Base-by-base conservation (phyloP, 2,888 invertebrate genomes). In the Ochropacha duplaris region DNA sequence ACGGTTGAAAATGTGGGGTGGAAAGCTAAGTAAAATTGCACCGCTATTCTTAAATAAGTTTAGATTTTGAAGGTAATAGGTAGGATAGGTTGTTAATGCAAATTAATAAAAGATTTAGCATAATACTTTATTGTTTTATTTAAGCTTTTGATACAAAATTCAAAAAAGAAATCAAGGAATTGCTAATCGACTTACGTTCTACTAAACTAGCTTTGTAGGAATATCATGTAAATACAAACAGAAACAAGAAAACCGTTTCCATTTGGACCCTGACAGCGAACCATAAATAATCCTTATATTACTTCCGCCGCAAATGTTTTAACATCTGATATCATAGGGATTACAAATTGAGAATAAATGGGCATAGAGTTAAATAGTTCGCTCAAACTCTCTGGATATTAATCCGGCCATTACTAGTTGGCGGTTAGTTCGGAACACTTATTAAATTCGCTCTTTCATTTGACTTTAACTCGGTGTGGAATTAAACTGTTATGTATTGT, bases 361-460 rank as follows among this genome's bases (percentile, higher is more conserved):
- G 52, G 31, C 49, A 57, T 24, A 50, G 59, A 72, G 64, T 71
- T 59, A 59, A 72, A 70, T 61, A 64, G 62, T 62, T 57, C 55
- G 24, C 22, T 22, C 55, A 14, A 49, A 34, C 44, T 44, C 19
- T 19, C 4, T 36, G 36, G 36, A 14, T 34, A 51, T 36, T 51
- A 54, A 61, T 57, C 59, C 70, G 54, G 22, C 54, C 31, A 61
- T 63, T 72, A 64, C 71, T 63, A 72, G 68, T 59, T 61, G 50
- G 59, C 54, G 51, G 59, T 55, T 52, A 65, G 63, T 61, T 66
- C 60, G 58, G 62, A 68, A 58, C 58, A 54, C 58, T 71, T 63
- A 64, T 71, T 63, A 66, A 72, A 71, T 63, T 52, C 56, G 54
- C 59, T 24, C 57, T 61, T 61, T 59, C 64, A 54, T 62, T 72